Conservation (phyloP, 2,888 invertebrate species). For the Antheraea yamamai region DNA sequence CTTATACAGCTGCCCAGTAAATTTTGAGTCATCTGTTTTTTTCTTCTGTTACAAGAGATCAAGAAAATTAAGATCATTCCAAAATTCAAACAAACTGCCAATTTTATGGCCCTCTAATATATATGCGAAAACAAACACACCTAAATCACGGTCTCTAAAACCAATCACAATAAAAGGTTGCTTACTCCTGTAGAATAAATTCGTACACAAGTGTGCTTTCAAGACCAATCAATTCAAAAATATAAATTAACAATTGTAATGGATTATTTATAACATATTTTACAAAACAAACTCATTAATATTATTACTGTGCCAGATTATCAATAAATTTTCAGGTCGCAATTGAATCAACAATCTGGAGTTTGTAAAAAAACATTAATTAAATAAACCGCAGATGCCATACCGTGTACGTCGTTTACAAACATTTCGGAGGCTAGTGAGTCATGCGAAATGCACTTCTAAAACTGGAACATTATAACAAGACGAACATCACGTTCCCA, state of each 20-base stretch:
- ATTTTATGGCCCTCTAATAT: too few species aligned
- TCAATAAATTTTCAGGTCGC: neutral
- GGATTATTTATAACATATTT: neutral
- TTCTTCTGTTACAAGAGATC: too few species aligned
- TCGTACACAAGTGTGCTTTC: neutral
- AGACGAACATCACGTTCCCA: constrained; percentile 41
- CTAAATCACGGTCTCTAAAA: neutral
- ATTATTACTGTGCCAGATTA: neutral
- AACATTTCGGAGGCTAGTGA: neutral
- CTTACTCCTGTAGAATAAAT: neutral
- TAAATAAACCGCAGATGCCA: neutral
- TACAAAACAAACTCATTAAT: neutral
- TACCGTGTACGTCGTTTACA: neutral
- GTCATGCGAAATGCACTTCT: constrained; percentile 35
- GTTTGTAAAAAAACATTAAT: neutral
- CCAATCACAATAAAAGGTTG: neutral
- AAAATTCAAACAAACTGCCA: too few species aligned
- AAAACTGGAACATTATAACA: constrained; percentile 47
- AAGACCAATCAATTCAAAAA: neutral
- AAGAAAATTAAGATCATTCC: too few species aligned
- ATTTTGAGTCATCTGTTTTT: too few species aligned
- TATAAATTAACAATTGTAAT: neutral
- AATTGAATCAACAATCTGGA: neutral
- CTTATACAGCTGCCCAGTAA: too few species aligned
- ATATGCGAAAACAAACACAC: neutral